These are phyloP conservation scores for Drosophila setifemur DNA, from an alignment of 1,140 invertebrate genomes.

Conservation along the genomic window DNA sequence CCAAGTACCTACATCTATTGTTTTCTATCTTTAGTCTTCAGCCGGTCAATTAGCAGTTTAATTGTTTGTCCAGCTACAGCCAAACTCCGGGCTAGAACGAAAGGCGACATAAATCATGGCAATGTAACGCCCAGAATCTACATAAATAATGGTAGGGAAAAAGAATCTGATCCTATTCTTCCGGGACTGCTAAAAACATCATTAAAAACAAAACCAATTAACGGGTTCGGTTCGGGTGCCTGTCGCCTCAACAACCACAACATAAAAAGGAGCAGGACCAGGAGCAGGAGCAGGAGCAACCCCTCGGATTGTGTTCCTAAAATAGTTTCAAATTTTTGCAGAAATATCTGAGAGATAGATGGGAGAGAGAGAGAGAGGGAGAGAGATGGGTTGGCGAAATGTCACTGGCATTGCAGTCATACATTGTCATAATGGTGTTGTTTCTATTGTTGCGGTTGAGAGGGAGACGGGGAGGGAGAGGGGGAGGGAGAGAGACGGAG, in stretches of 20 bases:
- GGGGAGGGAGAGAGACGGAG: background rate
- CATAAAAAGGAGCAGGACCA: slow-evolving; percentile 14
- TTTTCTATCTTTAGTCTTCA: slow-evolving; percentile 18
- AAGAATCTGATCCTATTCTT: background rate
- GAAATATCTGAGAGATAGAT: slow-evolving; percentile 67
- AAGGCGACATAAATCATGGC: slow-evolving; percentile 60
- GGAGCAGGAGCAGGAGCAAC: slow-evolving; percentile 2
- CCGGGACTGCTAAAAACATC: slow-evolving; percentile 43
- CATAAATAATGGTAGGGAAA: slow-evolving; percentile 50
- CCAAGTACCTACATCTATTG: too few relatives aligned
- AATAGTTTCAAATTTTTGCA: slow-evolving; percentile 71
- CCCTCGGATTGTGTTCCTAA: slow-evolving; percentile 24
- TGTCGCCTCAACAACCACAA: slow-evolving; percentile 39
- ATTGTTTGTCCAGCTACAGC: slow-evolving; percentile 56
- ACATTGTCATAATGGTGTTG: slow-evolving; percentile 32
- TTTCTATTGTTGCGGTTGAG: slow-evolving; percentile 23
- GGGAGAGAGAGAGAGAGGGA: background rate
- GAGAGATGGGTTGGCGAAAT: slow-evolving; percentile 22
- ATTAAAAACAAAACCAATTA: slow-evolving; percentile 76
- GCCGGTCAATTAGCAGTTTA: slow-evolving; percentile 61
- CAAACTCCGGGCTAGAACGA: slow-evolving; percentile 15
- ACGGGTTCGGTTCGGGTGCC: slow-evolving; percentile 61
- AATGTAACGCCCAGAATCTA: slow-evolving; percentile 56
- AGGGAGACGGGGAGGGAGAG: background rate
- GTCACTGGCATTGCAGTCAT: slow-evolving; percentile 66